phyloP scores from a whole-genome alignment of 2,797 vertebrate species.

The Urophycis tenuis region DNA sequence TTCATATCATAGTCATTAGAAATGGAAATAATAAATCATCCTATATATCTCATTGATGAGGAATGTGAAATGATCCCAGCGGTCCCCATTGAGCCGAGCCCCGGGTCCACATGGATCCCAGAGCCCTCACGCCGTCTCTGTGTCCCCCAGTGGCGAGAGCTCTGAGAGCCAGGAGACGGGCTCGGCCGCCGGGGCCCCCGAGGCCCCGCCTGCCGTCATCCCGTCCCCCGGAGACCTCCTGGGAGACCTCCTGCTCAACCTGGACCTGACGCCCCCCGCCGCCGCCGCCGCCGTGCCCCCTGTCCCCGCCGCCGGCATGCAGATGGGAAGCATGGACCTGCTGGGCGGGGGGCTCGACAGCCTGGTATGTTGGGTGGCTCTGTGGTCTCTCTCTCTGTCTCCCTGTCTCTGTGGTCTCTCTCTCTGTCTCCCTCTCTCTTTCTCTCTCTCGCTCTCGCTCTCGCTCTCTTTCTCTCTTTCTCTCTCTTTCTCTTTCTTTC shows the following conservation, averaged over 20 bases:
- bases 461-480: too few species aligned
- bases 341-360: slow-evolving; percentile 89
- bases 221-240: slow-evolving; percentile 88
- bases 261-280: slow-evolving; percentile 83
- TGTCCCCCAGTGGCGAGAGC: slow-evolving; percentile 75
- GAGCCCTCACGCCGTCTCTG: not conserved
- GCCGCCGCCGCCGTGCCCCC: slow-evolving; percentile 68
- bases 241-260: slow-evolving; percentile 90
- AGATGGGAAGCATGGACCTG: slow-evolving; percentile 89
- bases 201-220: slow-evolving; percentile 81
- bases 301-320: slow-evolving; percentile 74
- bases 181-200: slow-evolving; percentile 59
- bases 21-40: not conserved
- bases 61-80: not conserved
- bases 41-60: not conserved
- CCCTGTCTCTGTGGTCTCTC: too few species aligned
- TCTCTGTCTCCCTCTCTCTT: too few species aligned
- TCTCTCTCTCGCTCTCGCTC: too few species aligned
- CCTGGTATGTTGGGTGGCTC: slow-evolving; percentile 73
- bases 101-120: not conserved
- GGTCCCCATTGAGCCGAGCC: too few species aligned
- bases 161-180: slow-evolving; percentile 80
- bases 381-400: too few species aligned
- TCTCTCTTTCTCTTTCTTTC: too few species aligned
- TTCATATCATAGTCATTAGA: not conserved